These are phyloP conservation scores for Erpobdella octoculata DNA, from an alignment of 2,888 invertebrate genomes.

Conservation along the genomic window DNA sequence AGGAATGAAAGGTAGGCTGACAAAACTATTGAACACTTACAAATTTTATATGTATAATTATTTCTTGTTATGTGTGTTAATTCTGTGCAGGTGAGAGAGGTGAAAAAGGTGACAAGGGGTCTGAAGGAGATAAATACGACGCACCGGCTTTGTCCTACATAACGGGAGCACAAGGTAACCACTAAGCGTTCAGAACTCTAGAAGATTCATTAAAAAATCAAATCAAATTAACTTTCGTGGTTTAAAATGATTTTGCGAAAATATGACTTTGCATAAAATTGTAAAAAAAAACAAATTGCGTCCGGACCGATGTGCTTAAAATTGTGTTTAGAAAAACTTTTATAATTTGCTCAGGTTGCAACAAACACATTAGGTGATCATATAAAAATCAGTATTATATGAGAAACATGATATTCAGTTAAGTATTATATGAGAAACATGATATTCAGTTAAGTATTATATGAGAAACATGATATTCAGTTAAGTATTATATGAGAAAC, in stretches of 20 bases:
- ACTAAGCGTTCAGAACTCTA: not conserved
- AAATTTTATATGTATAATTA: not conserved
- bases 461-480: too few species aligned
- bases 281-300: too few species aligned
- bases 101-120: constrained; percentile 10
- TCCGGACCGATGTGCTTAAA: too few species aligned
- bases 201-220: not conserved
- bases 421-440: too few species aligned
- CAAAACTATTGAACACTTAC: not conserved
- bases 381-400: too few species aligned
- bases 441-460: too few species aligned
- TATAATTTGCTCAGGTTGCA: too few species aligned
- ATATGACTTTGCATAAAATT: not conserved
- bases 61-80: not conserved
- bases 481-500: too few species aligned
- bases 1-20: constrained; percentile 17
- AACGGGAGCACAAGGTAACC: constrained; percentile 6
- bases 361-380: too few species aligned
- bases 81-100: not conserved
- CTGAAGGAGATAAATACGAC: constrained; percentile 13
- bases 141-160: not conserved
- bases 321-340: too few species aligned
- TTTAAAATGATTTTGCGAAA: not conserved
- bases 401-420: too few species aligned
- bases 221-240: not conserved